Evolutionary conservation across 2,113 vertebrate genomes (phyloP).

Genomic region (Holacanthus passer): DNA sequence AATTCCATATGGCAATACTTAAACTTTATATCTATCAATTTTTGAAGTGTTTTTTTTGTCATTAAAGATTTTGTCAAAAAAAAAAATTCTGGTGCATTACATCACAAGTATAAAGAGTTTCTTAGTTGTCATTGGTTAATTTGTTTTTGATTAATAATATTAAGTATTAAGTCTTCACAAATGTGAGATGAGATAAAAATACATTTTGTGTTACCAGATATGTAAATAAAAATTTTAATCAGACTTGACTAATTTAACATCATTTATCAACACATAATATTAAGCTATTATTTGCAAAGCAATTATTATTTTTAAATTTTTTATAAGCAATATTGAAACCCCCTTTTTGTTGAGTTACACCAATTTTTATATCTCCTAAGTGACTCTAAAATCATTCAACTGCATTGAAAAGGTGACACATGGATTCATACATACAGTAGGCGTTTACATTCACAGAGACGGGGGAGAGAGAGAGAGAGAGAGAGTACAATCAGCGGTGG

Average conservation of each 20-base stretch:
- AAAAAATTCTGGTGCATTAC: too few relatives aligned
- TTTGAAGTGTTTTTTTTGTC: too few relatives aligned
- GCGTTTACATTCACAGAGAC: conserved; percentile 33
- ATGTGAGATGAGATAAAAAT: background rate
- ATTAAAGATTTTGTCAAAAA: too few relatives aligned
- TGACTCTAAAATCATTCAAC: conserved; percentile 10
- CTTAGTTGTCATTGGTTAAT: background rate
- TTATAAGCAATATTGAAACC: background rate
- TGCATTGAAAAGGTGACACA: conserved; percentile 13
- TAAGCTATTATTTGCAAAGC: background rate
- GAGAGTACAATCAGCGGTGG: conserved; percentile 68
- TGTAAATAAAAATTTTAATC: background rate
- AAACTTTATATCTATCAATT: too few relatives aligned
- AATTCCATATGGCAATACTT: background rate
- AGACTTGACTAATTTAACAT: background rate
- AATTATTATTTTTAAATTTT: background rate
- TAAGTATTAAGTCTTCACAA: background rate
- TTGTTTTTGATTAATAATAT: background rate
- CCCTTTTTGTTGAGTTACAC: background rate
- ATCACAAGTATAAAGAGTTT: background rate
- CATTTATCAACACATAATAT: background rate
- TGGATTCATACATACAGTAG: conserved; percentile 19
- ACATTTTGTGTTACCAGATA: background rate
- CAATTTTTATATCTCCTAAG: background rate
- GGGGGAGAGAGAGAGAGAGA: background rate